Base-by-base conservation (phyloP, 2,113 vertebrate species). In the Salvelinus namaycush region DNA sequence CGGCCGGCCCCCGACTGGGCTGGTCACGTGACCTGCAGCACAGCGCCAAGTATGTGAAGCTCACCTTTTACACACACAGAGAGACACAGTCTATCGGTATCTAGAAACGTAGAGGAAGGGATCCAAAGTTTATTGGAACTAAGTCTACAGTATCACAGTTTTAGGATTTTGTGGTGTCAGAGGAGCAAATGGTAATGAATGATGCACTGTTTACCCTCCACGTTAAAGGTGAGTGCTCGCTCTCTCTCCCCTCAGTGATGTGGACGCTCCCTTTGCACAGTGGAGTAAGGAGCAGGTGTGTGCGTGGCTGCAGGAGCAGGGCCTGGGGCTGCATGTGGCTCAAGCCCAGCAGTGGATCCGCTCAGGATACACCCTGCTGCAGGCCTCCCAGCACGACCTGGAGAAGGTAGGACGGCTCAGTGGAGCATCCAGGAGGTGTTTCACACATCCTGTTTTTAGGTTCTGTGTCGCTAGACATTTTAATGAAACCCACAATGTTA, bases 271-370 rank as follows among this genome's bases (percentile, higher is more conserved):
- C 0, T 98, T 99, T 31, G 95, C 96, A 2, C 96, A 94, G 67
- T 99, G 98, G 98, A 95, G 91, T 3, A 97, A 93, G 76, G 97
- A 97, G 1, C 96, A 99, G 39, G 97, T 99, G 54, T 97, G 95
- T 29, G 92, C 8, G 65, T 99, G 98, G 98, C 95, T 99, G 4
- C 93, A 96, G 27, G 95, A 97, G 8, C 97, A 97, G 83, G 97
- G 97, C 0, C 88, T 99, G 18, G 96, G 96, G 1, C 86, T 94
- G 18, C 97, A 97, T 18, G 91, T 94, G 2, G 87, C 48, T 44
- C 92, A 91, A 44, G 95, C 94, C 70, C 96, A 94, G 83, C 94
- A 93, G 78, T 99, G 98, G 97, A 95, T 99, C 84, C 86, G 90
- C 5, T 98, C 96, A 0, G 97, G 98, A 31, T 96, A 98, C 78